phyloP scores from a whole-genome alignment of 2,888 invertebrate species.

The Hemaris fuciformis region DNA sequence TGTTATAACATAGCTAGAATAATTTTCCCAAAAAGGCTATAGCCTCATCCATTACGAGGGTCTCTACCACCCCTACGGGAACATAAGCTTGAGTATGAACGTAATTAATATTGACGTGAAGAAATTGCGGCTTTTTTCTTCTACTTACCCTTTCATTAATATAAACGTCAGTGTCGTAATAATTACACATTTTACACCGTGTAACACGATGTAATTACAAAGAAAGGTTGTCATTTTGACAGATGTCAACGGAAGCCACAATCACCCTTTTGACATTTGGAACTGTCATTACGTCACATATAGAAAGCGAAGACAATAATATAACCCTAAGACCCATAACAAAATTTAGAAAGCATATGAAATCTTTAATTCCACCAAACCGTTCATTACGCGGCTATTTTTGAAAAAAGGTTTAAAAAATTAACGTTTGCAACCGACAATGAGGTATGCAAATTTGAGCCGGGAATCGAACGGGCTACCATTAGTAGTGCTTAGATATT shows the following conservation, averaged over 20 bases:
- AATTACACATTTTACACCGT: neutral
- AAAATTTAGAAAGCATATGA: slow-evolving; percentile 58
- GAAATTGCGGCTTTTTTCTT: too few species aligned
- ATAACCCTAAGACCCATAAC: slow-evolving; percentile 32
- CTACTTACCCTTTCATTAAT: neutral
- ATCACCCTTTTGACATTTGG: neutral
- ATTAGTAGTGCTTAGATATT: slow-evolving; percentile 61
- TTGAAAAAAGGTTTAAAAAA: slow-evolving; percentile 47
- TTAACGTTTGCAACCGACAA: slow-evolving; percentile 66
- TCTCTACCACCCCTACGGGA: too few species aligned
- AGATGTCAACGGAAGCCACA: neutral
- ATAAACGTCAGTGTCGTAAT: neutral
- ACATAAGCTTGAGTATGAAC: too few species aligned
- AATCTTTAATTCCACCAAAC: slow-evolving; percentile 56
- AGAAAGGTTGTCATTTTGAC: neutral
- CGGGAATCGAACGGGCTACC: slow-evolving; percentile 51
- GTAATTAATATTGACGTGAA: too few species aligned
- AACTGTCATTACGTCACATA: neutral
- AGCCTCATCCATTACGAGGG: too few species aligned
- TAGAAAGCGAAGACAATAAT: neutral
- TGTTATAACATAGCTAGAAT: too few species aligned
- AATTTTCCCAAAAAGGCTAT: too few species aligned
- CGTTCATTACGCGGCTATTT: slow-evolving; percentile 36
- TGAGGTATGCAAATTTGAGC: slow-evolving; percentile 72
- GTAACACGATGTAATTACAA: neutral